phyloP scores from a whole-genome alignment of 2,797 vertebrate species.

The Sternarchorhynchus goeldii region DNA sequence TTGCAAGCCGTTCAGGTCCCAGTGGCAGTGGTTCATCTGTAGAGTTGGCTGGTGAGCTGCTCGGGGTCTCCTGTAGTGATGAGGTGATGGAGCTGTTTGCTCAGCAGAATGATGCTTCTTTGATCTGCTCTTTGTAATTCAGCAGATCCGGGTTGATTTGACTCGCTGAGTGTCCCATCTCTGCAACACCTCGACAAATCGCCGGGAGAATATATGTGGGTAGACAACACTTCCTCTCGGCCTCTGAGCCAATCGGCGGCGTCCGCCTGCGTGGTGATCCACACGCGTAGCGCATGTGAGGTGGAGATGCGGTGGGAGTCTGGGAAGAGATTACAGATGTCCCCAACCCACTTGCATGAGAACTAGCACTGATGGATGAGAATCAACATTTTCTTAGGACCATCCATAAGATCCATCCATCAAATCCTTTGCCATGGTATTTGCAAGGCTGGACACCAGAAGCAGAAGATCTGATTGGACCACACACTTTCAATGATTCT shows the following conservation, averaged over 20 bases:
- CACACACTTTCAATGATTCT: too few relatives aligned
- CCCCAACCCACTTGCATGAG: not conserved
- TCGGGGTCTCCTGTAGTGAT: too few relatives aligned
- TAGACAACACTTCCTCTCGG: not conserved
- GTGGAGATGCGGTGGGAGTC: not conserved
- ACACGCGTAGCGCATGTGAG: conserved; percentile 1
- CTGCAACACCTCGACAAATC: not conserved
- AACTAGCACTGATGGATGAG: not conserved
- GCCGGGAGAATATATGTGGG: not conserved
- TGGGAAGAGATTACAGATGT: not conserved
- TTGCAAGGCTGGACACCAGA: too few relatives aligned
- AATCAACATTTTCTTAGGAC: not conserved
- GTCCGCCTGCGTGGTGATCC: not conserved
- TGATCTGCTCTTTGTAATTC: conserved; percentile 12
- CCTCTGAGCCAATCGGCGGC: not conserved
- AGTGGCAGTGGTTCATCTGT: too few relatives aligned
- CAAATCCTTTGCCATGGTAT: too few relatives aligned
- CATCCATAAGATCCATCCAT: too few relatives aligned
- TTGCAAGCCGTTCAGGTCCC: too few relatives aligned
- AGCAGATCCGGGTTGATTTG: conserved; percentile 14
- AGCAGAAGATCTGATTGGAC: too few relatives aligned
- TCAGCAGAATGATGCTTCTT: not conserved
- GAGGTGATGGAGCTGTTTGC: not conserved
- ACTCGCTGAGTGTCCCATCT: not conserved
- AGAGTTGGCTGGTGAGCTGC: too few relatives aligned